Evolutionary conservation across 2,888 invertebrate genomes (phyloP).

Genomic region (Orthosia incerta): DNA sequence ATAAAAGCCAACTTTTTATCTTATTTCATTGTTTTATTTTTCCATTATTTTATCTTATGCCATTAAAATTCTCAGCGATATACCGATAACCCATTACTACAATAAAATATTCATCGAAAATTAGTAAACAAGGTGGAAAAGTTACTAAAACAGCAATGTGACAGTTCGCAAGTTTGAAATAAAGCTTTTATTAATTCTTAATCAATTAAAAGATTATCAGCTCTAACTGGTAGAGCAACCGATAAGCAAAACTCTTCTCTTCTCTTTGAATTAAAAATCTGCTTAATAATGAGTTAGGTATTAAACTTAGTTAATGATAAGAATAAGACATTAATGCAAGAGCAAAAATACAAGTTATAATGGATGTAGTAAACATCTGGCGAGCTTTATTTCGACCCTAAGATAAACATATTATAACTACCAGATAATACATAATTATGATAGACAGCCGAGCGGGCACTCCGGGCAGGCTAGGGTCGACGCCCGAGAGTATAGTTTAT

Average conservation of each 20-base stretch:
- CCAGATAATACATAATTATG: slow-evolving; percentile 55
- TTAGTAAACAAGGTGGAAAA: too few species aligned
- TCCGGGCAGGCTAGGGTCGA: slow-evolving; percentile 8
- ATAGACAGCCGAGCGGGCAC: slow-evolving; percentile 38
- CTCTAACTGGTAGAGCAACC: too few species aligned
- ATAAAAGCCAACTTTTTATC: neutral
- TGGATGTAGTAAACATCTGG: slow-evolving; percentile 33
- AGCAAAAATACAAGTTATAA: slow-evolving; percentile 13
- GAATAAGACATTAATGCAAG: slow-evolving; percentile 18
- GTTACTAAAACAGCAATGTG: too few species aligned
- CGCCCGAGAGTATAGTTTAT: neutral
- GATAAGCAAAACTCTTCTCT: too few species aligned
- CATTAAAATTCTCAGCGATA: neutral
- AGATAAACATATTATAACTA: slow-evolving; percentile 23
- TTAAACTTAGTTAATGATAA: neutral
- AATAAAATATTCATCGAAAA: neutral
- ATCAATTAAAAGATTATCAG: too few species aligned
- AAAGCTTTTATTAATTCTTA: too few species aligned
- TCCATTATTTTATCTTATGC: neutral
- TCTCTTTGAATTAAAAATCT: too few species aligned
- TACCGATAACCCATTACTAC: neutral
- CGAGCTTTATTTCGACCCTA: slow-evolving; percentile 12
- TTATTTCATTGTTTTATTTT: neutral
- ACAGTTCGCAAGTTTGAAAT: too few species aligned
- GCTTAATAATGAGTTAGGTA: too few species aligned